Percentiles rank a stretch among this genome's conserved stretches.
Conservation (phyloP, 2,888 invertebrate species). For the Andrena hattorfiana region DNA sequence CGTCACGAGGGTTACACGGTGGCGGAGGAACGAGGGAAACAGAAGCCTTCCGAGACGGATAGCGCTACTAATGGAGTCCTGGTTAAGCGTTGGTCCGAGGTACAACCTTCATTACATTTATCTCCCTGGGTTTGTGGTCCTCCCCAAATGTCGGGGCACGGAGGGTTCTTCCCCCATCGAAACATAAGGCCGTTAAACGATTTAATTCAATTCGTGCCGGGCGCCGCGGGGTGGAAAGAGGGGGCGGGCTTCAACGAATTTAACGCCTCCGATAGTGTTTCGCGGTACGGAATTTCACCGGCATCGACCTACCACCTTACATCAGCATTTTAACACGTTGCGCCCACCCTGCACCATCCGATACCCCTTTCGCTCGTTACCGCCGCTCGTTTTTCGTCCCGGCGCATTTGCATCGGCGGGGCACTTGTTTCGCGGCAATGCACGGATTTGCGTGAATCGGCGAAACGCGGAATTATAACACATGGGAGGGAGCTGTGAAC, state of each 20-base stretch:
- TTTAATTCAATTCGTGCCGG: constrained; percentile 82
- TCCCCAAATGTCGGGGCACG: constrained; percentile 73
- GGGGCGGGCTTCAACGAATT: constrained; percentile 73
- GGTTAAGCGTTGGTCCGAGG: constrained; percentile 78
- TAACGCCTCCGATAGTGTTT: constrained; percentile 79
- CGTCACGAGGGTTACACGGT: constrained; percentile 20
- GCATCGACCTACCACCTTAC: constrained; percentile 58
- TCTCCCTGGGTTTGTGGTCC: constrained; percentile 78
- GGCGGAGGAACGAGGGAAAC: constrained; percentile 44
- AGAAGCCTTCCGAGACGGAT: constrained; percentile 70
- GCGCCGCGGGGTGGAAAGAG: constrained; percentile 14
- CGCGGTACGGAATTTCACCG: constrained; percentile 70
- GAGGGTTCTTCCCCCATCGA: constrained; percentile 74
- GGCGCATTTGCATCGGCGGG: constrained; percentile 27
- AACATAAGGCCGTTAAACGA: constrained; percentile 84
- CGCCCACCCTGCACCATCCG: background rate
- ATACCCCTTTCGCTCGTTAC: constrained; percentile 19
- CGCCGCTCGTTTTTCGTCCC: background rate
- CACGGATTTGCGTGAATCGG: constrained; percentile 18
- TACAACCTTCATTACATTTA: constrained; percentile 84
- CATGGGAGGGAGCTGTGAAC: background rate
- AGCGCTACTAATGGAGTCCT: constrained; percentile 78
- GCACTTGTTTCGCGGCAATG: background rate
- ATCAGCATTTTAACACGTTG: constrained; percentile 66
- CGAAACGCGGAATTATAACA: constrained; percentile 1